phyloP scores from a whole-genome alignment of 2,888 invertebrate genomes.

The Monochamus alternatus region DNA sequence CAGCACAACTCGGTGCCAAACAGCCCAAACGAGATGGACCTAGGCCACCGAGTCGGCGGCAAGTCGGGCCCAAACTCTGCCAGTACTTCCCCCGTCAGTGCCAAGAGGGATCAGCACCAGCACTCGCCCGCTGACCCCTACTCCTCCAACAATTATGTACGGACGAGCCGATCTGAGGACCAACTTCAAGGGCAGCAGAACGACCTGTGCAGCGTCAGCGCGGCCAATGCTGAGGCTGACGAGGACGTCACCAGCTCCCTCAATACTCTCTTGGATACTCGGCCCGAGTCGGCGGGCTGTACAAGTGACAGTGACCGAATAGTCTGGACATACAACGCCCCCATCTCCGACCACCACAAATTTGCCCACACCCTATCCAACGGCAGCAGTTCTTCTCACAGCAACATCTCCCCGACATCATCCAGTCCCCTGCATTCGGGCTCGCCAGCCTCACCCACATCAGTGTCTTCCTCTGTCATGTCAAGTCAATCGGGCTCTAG shows the following conservation, averaged over 20 bases:
- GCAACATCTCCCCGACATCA: constrained; percentile 83
- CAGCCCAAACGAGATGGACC: constrained; percentile 79
- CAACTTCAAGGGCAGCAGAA: constrained; percentile 89
- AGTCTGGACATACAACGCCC: constrained; percentile 94
- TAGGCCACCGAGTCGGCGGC: constrained; percentile 70
- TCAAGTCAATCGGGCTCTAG: constrained; percentile 82
- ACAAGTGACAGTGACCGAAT: constrained; percentile 74
- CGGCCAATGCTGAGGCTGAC: constrained; percentile 93
- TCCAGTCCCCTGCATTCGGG: constrained; percentile 81
- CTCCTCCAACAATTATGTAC: constrained; percentile 74
- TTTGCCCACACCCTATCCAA: constrained; percentile 76
- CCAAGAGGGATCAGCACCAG: constrained; percentile 70
- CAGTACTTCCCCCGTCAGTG: constrained; percentile 73
- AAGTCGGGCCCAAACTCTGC: constrained; percentile 72
- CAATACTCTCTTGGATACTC: constrained; percentile 88
- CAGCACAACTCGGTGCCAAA: constrained; percentile 79
- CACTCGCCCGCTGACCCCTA: constrained; percentile 58
- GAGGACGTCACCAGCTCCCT: constrained; percentile 95
- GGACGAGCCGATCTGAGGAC: constrained; percentile 90
- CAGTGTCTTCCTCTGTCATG: constrained; percentile 91
- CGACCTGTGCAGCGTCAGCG: constrained; percentile 80
- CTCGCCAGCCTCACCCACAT: constrained; percentile 85
- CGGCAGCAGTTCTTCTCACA: constrained; percentile 75
- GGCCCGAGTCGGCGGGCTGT: constrained; percentile 64
- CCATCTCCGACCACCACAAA: constrained; percentile 74